Percentiles rank a stretch among this genome's conserved stretches.
These are phyloP conservation scores for Cyanistes caeruleus DNA, from an alignment of 2,113 vertebrate species.

Conservation along the genomic window DNA sequence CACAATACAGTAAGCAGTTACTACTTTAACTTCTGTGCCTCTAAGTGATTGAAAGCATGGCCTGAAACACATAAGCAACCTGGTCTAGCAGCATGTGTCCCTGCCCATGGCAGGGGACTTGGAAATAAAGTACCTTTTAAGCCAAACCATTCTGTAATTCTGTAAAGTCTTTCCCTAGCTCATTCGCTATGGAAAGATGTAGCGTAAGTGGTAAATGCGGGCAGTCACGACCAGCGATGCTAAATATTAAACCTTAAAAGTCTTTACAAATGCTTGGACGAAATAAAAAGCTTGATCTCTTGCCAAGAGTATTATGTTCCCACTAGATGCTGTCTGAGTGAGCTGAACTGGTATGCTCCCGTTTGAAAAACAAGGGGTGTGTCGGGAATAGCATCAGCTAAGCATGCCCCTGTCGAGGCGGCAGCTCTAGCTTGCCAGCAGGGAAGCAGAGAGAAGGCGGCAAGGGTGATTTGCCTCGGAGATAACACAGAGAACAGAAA, in stretches of 20 bases:
- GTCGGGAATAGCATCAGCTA: not conserved
- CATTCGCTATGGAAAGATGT: not conserved
- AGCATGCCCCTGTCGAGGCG: too few species aligned
- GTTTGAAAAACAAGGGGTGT: fast-evolving
- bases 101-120: not conserved
- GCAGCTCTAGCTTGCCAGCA: not conserved
- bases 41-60: not conserved
- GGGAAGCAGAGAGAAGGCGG: fast-evolving
- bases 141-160: not conserved
- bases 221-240: fast-evolving
- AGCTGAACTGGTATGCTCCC: not conserved
- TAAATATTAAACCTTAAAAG: not conserved
- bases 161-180: not conserved
- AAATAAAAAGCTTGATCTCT: not conserved
- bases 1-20: not conserved
- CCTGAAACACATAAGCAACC: not conserved
- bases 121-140: not conserved
- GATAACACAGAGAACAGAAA: not conserved
- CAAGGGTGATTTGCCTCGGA: not conserved
- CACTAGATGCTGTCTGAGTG: not conserved
- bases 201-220: not conserved
- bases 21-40: not conserved
- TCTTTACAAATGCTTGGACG: not conserved
- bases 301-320: not conserved
- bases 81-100: not conserved